Evolutionary conservation across 2,888 invertebrate species (phyloP).

Genomic region (Schizotus pectinicornis): DNA sequence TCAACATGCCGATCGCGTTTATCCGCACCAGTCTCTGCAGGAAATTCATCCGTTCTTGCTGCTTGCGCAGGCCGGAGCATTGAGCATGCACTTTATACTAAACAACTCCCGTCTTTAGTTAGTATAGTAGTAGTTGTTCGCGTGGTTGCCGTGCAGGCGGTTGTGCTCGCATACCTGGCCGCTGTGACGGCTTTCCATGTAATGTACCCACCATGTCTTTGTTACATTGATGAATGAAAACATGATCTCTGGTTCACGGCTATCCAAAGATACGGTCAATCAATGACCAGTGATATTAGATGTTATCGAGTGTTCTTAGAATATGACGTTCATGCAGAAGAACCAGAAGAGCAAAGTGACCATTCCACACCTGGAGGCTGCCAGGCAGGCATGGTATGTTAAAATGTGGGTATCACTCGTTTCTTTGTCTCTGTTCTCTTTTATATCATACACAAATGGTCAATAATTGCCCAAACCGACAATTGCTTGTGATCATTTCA

Average conservation of each 20-base stretch:
- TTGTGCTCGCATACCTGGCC: constrained; percentile 3
- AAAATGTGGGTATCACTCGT: constrained; percentile 48
- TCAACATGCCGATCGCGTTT: not conserved
- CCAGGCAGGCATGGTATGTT: constrained; percentile 53
- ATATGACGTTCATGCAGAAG: constrained; percentile 51
- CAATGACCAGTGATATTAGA: not conserved
- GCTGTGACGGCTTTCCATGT: constrained; percentile 2
- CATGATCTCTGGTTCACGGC: not conserved
- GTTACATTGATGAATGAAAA: constrained; percentile 17
- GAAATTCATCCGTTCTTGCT: not conserved
- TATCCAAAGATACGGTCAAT: not conserved
- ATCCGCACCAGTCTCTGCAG: not conserved
- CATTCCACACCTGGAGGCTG: constrained; percentile 41
- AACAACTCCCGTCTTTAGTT: too few species aligned
- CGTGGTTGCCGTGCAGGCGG: constrained; percentile 14
- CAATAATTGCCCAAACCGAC: not conserved
- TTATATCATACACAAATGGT: not conserved
- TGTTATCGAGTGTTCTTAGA: constrained; percentile 19
- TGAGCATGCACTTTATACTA: not conserved
- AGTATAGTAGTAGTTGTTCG: constrained; percentile 15
- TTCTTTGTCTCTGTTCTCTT: constrained; percentile 18
- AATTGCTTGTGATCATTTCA: not conserved
- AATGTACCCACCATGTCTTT: constrained; percentile 18
- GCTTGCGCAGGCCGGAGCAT: not conserved
- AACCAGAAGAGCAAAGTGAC: constrained; percentile 46